A percentile compares a stretch with the other conserved stretches of the same genome.
phyloP scores from a whole-genome alignment of 2,113 vertebrate species.

The Varanus komodoensis region DNA sequence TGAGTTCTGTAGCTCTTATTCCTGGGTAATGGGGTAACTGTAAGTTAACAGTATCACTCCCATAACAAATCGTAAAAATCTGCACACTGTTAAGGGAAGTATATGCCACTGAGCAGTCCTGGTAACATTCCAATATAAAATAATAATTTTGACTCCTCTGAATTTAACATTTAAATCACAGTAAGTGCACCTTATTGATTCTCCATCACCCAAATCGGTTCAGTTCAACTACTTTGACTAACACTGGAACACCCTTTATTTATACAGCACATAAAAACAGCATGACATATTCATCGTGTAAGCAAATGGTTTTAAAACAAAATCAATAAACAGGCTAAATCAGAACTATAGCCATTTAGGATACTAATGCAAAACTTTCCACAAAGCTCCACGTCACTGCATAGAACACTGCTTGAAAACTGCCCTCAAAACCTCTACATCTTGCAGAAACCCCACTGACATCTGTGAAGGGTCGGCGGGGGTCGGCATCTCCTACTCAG shows the following conservation, averaged over 20 bases:
- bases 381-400: background rate
- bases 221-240: background rate
- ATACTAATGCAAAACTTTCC: background rate
- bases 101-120: background rate
- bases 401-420: background rate
- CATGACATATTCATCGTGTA: background rate
- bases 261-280: background rate
- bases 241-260: background rate
- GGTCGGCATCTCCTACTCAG: too few species aligned
- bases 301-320: background rate
- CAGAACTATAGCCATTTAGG: background rate
- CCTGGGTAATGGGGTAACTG: background rate
- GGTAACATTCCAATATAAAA: background rate
- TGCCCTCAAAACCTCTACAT: too few species aligned
- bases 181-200: background rate
- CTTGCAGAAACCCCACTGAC: too few species aligned
- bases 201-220: background rate
- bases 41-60: background rate
- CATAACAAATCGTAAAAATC: background rate
- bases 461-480: too few species aligned
- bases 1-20: too few species aligned
- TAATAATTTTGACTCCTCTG: background rate
- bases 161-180: background rate
- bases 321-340: background rate
- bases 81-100: background rate